These are phyloP conservation scores for Anolis sagrei DNA, from an alignment of 2,113 vertebrate species.

Conservation along the genomic window DNA sequence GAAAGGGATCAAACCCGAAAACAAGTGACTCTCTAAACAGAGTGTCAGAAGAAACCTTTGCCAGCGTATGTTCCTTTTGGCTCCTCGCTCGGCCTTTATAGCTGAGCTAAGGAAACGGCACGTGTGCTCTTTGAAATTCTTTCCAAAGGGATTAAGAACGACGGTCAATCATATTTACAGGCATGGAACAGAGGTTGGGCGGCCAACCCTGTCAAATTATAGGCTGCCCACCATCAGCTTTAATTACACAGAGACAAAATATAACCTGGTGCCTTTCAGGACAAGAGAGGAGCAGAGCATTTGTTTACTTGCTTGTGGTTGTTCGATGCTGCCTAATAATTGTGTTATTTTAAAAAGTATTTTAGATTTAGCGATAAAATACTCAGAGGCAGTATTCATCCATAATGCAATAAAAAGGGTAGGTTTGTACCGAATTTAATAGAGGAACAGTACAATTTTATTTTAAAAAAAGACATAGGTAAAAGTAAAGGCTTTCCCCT, in stretches of 20 bases:
- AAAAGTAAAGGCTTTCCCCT: too few species aligned
- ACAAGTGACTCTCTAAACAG: conserved; percentile 56
- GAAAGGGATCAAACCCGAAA: conserved; percentile 52
- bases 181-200: conserved; percentile 26
- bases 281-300: not conserved
- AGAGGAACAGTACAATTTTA: not conserved
- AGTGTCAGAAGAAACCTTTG: conserved; percentile 57
- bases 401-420: not conserved
- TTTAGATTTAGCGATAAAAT: not conserved
- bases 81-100: conserved; percentile 51
- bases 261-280: conserved; percentile 6
- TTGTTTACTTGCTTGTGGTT: not conserved
- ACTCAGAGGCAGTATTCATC: not conserved
- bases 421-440: not conserved
- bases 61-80: conserved; percentile 62
- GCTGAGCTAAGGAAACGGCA: conserved; percentile 63
- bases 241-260: conserved; percentile 22
- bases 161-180: conserved; percentile 49
- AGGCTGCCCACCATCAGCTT: not conserved
- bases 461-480: too few species aligned
- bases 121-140: conserved; percentile 58
- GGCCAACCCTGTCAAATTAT: conserved; percentile 33
- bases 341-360: not conserved
- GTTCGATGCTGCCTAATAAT: not conserved
- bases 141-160: conserved; percentile 54